Base-by-base conservation (phyloP, 2,888 invertebrate genomes). In the Cryptus viduatorius region DNA sequence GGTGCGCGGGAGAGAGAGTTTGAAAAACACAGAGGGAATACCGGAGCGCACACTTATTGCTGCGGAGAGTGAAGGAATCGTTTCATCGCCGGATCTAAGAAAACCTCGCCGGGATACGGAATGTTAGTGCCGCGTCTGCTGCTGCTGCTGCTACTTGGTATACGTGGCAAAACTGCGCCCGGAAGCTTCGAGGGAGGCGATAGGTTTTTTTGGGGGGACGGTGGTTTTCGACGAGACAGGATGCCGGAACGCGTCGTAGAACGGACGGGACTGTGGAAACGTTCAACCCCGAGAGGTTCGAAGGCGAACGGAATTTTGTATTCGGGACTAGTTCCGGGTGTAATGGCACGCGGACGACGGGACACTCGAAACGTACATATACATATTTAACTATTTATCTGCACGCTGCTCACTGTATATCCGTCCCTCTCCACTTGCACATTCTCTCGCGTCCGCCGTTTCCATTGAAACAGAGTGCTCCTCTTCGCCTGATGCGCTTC, bases 281-380 rank as follows among this genome's bases (percentile, higher is more conserved):
- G 75, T 50, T 64, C 48, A 37, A 24, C 61, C 50, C 42, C 81
- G 77, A 76, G 82, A 82, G 82, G 46, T 4, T n/a, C 16, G 81
- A 65, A 69, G 83, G 76, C 84, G 86, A 86, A 86, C 87, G 86
- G 87, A 89, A 91, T 92, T 92, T 91, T 85, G 91, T 92, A 92
- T 92, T 92, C 92, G 88, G 67, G 68, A 83, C 81, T 86, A 87
- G 90, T 90, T 86, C 82, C 86, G 87, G 37, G 90, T 89, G 90
- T 92, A 92, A 92, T 91, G 91, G 91, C 90, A 90, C 89, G 88
- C 90, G 90, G 89, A 89, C 89, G 87, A 50, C 59, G 37, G 61
- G 88, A 48, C 56, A 46, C 29, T 71, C 71, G 24, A 48, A 69
- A 68, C 76, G 44, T 46, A 64, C 68, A 69, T 56, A 29, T 37